Conservation (phyloP, 2,888 invertebrate species). For the Enoplolaimus lenunculus region DNA sequence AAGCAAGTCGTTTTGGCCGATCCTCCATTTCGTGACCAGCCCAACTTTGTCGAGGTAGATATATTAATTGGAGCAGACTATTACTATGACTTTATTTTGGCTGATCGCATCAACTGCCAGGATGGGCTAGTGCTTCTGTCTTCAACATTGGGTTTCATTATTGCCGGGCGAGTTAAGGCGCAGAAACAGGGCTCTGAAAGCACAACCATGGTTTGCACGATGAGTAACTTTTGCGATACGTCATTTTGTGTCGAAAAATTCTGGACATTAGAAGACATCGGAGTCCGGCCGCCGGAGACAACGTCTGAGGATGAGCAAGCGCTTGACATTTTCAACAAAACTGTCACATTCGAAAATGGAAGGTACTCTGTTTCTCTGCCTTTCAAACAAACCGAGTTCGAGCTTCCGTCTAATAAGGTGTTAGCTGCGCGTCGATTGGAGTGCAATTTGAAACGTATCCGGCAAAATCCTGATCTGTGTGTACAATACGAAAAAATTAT, state of each 20-base stretch:
- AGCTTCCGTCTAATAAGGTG: neutral
- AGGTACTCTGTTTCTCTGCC: neutral
- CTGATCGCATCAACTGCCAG: neutral
- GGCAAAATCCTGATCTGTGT: constrained; percentile 7
- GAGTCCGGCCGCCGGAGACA: neutral
- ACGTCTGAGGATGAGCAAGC: neutral
- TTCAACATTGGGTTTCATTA: neutral
- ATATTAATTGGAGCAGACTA: neutral
- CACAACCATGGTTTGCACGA: neutral
- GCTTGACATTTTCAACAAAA: neutral
- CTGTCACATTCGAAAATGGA: neutral
- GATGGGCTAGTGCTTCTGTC: neutral
- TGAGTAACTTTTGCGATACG: neutral
- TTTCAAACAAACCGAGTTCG: neutral
- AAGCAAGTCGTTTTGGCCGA: neutral
- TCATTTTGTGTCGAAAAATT: neutral
- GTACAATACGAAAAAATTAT: constrained; percentile 20
- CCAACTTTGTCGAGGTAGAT: neutral
- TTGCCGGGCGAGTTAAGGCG: neutral
- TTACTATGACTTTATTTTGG: neutral
- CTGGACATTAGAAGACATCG: neutral
- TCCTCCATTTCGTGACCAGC: neutral
- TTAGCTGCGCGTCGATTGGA: constrained; percentile 2
- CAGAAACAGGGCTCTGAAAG: neutral
- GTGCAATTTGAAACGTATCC: neutral